These are phyloP conservation scores for Pelecanoides urinatrix DNA, from an alignment of 2,113 vertebrate species.

Conservation along the genomic window DNA sequence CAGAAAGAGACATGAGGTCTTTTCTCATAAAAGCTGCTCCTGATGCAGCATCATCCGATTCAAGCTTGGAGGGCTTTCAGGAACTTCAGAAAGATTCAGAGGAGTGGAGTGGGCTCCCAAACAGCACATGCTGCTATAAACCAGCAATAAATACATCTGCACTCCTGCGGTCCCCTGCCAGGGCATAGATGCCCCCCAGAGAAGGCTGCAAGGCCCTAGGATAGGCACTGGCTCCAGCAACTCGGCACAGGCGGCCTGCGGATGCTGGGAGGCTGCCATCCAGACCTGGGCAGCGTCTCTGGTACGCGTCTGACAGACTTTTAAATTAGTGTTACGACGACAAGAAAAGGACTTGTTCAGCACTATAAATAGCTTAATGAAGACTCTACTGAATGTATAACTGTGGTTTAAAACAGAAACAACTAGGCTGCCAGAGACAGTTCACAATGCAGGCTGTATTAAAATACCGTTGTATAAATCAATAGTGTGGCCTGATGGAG, in stretches of 20 bases:
- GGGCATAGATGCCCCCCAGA: no score
- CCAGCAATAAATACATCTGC: not conserved
- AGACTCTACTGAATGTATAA: not conserved
- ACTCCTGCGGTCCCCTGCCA: not conserved
- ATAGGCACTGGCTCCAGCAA: fast-evolving
- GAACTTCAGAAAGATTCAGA: not conserved
- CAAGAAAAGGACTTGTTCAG: not conserved
- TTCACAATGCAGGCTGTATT: fast-evolving
- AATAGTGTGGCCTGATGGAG: not conserved
- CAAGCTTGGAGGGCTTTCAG: not conserved
- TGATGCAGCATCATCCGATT: not conserved
- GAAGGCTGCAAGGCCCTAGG: not conserved
- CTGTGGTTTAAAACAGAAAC: not conserved
- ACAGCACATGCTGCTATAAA: not conserved
- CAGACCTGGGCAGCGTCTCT: not conserved
- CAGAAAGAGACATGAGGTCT: not conserved
- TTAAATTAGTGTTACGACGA: not conserved
- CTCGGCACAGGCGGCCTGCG: fast-evolving
- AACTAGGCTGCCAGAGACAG: not conserved
- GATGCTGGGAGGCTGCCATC: not conserved
- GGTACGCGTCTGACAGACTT: not conserved
- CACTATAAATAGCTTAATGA: not conserved
- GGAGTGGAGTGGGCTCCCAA: fast-evolving
- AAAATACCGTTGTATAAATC: not conserved
- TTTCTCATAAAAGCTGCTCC: not conserved